These are phyloP conservation scores for Cydia strobilella DNA, from an alignment of 1,140 invertebrate genomes.

Conservation along the genomic window DNA sequence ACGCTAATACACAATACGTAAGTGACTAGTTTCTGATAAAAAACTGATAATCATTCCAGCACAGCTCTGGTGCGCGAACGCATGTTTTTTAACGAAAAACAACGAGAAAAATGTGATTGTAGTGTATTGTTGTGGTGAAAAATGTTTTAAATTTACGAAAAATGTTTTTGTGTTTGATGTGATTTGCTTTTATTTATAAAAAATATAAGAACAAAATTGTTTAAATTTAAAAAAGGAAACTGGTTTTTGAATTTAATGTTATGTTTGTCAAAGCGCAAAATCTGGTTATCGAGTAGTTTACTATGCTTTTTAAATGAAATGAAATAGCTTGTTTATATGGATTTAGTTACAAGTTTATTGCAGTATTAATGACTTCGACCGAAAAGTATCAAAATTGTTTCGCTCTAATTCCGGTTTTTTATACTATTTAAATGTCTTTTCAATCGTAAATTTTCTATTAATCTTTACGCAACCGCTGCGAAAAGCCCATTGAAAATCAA, in stretches of 20 bases:
- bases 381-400: conserved; percentile 8
- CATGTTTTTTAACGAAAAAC: conserved; percentile 17
- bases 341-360: conserved; percentile 7
- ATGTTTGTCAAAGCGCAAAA: too few relatives aligned
- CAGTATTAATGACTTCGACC: background rate
- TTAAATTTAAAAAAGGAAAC: background rate
- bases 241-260: too few relatives aligned
- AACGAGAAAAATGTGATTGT: background rate
- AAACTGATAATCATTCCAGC: conserved; percentile 30
- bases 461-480: conserved; percentile 15
- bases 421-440: background rate
- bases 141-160: background rate
- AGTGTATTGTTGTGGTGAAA: background rate
- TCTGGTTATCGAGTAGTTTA: background rate
- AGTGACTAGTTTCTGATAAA: conserved; percentile 32
- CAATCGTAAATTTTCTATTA: conserved; percentile 6
- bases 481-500: conserved; percentile 19
- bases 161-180: background rate
- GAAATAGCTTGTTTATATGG: conserved; percentile 8
- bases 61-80: conserved; percentile 8
- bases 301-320: background rate
- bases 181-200: background rate
- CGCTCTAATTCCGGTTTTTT: background rate
- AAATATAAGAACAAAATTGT: too few relatives aligned
- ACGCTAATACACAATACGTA: conserved; percentile 28